These are phyloP conservation scores for Apomyelois bistriatella DNA, from an alignment of 2,888 invertebrate species.

Conservation along the genomic window DNA sequence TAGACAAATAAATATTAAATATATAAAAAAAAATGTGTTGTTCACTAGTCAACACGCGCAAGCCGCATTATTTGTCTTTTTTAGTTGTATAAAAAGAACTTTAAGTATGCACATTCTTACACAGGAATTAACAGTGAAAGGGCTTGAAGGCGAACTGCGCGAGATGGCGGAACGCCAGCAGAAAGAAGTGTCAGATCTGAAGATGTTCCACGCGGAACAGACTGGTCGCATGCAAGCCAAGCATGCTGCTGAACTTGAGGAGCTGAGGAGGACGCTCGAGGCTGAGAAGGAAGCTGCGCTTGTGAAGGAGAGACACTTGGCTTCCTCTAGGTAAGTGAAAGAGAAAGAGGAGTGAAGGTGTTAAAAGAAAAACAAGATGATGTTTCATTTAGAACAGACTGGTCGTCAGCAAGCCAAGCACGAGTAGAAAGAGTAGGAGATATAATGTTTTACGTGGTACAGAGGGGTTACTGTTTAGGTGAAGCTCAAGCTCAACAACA, in stretches of 20 bases:
- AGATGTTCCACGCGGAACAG: conserved; percentile 65
- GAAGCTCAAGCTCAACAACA: too few species aligned
- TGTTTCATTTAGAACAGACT: too few species aligned
- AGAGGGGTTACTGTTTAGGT: too few species aligned
- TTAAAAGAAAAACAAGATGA: too few species aligned
- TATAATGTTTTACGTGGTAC: too few species aligned
- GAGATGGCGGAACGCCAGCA: conserved; percentile 87
- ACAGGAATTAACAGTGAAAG: conserved; percentile 90
- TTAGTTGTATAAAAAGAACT: background rate
- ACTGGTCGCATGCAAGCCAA: conserved; percentile 57
- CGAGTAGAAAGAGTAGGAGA: too few species aligned
- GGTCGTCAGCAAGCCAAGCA: too few species aligned
- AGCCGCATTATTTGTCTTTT: too few species aligned
- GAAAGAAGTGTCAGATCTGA: conserved; percentile 79
- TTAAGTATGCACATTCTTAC: conserved; percentile 5
- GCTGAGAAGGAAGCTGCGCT: conserved; percentile 64
- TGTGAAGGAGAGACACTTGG: conserved; percentile 65
- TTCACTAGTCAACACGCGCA: too few species aligned
- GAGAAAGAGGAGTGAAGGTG: too few species aligned
- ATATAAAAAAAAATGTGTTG: too few species aligned
- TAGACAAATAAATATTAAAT: too few species aligned
- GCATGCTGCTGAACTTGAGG: conserved; percentile 64
- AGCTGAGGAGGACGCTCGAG: conserved; percentile 78
- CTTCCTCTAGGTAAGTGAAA: conserved; percentile 54
- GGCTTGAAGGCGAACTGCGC: conserved; percentile 90